These are phyloP conservation scores for Cerastis leucographa DNA, from an alignment of 2,888 invertebrate species.

Conservation along the genomic window DNA sequence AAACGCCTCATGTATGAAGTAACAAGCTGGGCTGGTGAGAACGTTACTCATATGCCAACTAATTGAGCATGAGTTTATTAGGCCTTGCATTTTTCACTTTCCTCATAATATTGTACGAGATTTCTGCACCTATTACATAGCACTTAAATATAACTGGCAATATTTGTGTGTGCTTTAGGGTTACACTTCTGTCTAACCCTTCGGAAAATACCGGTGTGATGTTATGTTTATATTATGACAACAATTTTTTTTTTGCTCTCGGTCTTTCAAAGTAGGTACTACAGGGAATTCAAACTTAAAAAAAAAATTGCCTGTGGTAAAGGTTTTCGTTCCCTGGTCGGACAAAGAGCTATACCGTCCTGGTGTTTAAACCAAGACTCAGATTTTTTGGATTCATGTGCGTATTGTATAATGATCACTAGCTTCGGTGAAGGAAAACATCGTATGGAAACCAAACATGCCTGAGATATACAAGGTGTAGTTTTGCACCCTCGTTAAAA, in stretches of 20 bases:
- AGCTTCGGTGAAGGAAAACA: no score
- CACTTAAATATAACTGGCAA: not conserved
- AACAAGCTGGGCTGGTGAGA: not conserved
- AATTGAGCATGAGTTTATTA: conserved; percentile 5
- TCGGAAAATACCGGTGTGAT: not conserved
- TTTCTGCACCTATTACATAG: not conserved
- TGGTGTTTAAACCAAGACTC: no score
- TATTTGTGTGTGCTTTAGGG: not conserved
- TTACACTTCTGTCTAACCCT: not conserved
- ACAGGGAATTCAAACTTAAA: no score
- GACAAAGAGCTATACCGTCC: no score
- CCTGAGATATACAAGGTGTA: no score
- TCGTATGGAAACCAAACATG: no score
- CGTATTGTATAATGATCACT: no score
- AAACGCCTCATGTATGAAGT: conserved; percentile 2
- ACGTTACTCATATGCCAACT: not conserved
- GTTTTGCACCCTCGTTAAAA: no score
- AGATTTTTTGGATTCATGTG: no score
- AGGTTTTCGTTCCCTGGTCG: no score
- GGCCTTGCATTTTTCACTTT: not conserved
- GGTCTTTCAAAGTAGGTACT: not conserved
- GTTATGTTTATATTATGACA: not conserved
- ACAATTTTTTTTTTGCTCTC: not conserved
- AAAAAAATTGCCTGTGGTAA: no score
- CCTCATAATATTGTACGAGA: not conserved